Evolutionary conservation across 2,797 vertebrate genomes (phyloP).

Genomic region (Menidia menidia): DNA sequence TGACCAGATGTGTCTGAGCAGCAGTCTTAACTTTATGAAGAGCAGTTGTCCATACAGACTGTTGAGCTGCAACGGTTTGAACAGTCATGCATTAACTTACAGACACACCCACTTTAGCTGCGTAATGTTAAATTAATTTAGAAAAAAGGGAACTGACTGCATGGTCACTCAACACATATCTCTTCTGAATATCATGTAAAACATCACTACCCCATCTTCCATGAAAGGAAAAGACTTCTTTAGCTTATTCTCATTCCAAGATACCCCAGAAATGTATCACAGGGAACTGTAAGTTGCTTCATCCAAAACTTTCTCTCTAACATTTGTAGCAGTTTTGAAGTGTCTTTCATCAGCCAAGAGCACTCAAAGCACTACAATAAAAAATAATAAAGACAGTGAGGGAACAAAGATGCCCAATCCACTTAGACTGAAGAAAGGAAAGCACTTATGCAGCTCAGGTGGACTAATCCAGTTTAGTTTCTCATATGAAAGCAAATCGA

Average conservation of each 20-base stretch:
- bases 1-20: too few species aligned
- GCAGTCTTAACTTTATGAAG: too few species aligned
- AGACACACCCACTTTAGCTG: not conserved
- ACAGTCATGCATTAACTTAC: not conserved
- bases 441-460: slow-evolving; percentile 46
- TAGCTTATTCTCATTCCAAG: not conserved
- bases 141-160: not conserved
- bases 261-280: not conserved
- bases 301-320: not conserved
- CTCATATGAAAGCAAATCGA: slow-evolving; percentile 59
- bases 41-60: not conserved
- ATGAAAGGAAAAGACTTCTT: not conserved
- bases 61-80: not conserved
- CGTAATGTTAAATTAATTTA: not conserved
- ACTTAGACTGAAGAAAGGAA: slow-evolving; percentile 24
- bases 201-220: not conserved
- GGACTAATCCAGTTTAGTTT: slow-evolving; percentile 66
- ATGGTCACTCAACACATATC: not conserved
- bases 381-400: slow-evolving; percentile 3
- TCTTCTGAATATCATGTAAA: not conserved
- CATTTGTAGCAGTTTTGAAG: not conserved
- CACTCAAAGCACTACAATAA: not conserved
- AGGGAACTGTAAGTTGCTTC: not conserved
- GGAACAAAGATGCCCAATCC: not conserved
- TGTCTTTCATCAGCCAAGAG: not conserved